Evolutionary conservation across 2,113 vertebrate species (phyloP), one percentile per base, ranked within the genome.

Genomic region (Oryzias celebensis): DNA sequence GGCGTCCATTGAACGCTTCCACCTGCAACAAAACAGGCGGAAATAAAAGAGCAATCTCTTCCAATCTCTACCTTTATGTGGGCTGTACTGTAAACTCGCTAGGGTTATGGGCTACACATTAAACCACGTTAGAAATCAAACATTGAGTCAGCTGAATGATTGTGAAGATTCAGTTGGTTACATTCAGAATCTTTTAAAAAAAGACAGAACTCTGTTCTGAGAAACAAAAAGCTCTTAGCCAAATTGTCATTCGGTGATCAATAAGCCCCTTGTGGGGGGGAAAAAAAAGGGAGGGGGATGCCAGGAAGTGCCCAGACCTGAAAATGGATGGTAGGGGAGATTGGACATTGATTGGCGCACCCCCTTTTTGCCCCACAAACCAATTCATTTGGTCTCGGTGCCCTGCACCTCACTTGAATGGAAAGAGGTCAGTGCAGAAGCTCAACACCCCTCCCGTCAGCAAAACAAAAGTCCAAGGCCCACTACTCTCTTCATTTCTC

Each of bases 371-470:
- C 75, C 75, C 72, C 64, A 67, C 85, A 81, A 84, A 73, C 73
- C 68, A 58, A 83, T 83, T 85, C 68, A 83, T 88, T 85, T 81
- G 49, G 68, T 75, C 28, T 71, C 62, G 49, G 15, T 79, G 57
- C 57, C 69, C 56, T 31, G 55, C n/a, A 59, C 42, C 52, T 65
- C 62, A 57, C 44, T 68, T 75, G 59, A 73, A 71, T 67, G 48
- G 80, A 84, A 83, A 41, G n/a, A 76, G 80, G 83, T 84, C 85
- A 82, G 49, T 24, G 3, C 57, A 52, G 67, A 73, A 47, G 57
- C 67, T 52, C 42, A 50, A 59, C 63, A n/a, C 17, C 51, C 58
- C 52, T 69, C 55, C 52, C 6, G 2, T 1, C 1, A 10, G 2
- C 31, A 5, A 36, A 36, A 36, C 31, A 36, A 8, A 36, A 18